Base-by-base conservation (phyloP, 1,140 invertebrate genomes). In the Papilio polyxenes region DNA sequence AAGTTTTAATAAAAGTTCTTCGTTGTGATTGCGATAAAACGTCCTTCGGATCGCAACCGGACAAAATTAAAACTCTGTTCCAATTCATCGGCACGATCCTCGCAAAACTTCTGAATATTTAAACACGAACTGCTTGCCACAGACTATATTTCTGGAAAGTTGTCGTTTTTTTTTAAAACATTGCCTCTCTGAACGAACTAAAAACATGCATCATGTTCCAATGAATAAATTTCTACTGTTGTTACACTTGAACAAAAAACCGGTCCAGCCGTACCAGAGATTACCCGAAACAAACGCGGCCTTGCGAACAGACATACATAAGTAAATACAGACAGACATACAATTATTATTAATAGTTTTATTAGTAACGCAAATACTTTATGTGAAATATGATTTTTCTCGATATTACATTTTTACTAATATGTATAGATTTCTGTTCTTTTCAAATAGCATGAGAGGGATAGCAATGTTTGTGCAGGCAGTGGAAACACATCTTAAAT, bases 51-150 rank as follows among this genome's bases (percentile, higher is more conserved):
- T 72, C 65, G 65, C 10, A 37, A 31, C 65, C 65, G 65, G 65
- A 72, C 65, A 37, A 72, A 72, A 72, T 31, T 72, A 72, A 72
- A 72, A 72, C 65, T 72, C 65, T 37, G 65, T 72, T 72, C 31
- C 23, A 37, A 72, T 72, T 72, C 65, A 72, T 72, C 65, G 65
- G 65, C 65, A 72, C 65, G 65, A 31, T 72, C 65, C 31, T 72
- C 65, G 31, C 23, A 72, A 59, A 72, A 72, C 65, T 72, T 72
- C 11, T 72, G 65, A 65, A 65, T 72, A 72, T 72, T 72, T 72
- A 15, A 72, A 72, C 31, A 40, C 13, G 31, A 72, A 72, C 13
- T 37, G 62, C 20, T 65, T 31, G 65, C 65, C 23, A 37, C 11
- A 37, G 23, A 40, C 8, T 2, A 37, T 23, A 23, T 69, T 72